Conservation (phyloP, 2,113 vertebrate species). For the Neofelis nebulosa region DNA sequence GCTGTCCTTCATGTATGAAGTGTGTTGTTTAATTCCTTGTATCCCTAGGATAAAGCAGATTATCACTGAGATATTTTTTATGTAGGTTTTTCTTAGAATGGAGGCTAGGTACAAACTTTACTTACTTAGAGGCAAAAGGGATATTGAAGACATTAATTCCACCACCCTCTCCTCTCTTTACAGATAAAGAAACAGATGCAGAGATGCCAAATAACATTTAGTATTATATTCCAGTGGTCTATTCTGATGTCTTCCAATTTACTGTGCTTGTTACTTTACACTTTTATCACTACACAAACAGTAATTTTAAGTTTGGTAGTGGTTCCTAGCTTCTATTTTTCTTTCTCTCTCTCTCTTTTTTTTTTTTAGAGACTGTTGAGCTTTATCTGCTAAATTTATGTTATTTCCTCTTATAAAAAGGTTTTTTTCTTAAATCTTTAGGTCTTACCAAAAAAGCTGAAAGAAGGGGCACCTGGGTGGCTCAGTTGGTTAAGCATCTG, state of each 20-base stretch:
- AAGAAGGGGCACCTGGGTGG: not conserved
- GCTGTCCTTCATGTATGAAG: not conserved
- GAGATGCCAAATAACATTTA: not conserved
- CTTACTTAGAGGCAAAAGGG: not conserved
- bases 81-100: not conserved
- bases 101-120: not conserved
- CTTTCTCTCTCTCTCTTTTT: not conserved
- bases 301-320: not conserved
- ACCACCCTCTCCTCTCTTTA: not conserved
- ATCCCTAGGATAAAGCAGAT: not conserved
- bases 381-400: not conserved
- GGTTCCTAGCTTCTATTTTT: not conserved
- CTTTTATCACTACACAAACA: conserved; percentile 9
- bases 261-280: not conserved
- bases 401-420: not conserved
- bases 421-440: conserved; percentile 30
- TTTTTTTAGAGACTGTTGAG: not conserved
- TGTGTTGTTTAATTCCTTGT: not conserved
- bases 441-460: not conserved
- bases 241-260: conserved; percentile 14
- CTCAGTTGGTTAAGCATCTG: no score
- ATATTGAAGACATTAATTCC: not conserved
- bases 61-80: not conserved
- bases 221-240: not conserved
- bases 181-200: conserved; percentile 7